These are phyloP conservation scores for Theristicus caerulescens DNA, from an alignment of 2,113 vertebrate genomes.

Conservation along the genomic window DNA sequence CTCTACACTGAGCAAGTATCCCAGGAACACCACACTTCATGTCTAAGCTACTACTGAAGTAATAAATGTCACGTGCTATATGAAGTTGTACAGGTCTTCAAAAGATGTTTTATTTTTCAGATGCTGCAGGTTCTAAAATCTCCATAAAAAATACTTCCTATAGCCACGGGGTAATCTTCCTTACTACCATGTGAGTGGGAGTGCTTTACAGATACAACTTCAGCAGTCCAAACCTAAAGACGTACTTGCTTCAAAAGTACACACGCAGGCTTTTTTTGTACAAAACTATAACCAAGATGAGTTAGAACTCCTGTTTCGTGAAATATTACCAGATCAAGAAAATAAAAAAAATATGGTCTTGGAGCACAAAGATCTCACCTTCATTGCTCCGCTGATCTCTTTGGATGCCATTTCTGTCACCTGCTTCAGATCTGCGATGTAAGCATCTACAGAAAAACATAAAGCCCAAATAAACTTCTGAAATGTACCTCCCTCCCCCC, in stretches of 20 bases:
- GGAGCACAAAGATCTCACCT: slow-evolving; percentile 75
- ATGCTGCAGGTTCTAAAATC: not conserved
- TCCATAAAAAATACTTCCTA: not conserved
- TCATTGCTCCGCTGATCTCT: slow-evolving; percentile 78
- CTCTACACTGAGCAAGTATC: not conserved
- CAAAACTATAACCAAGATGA: not conserved
- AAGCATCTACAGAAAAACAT: slow-evolving; percentile 57
- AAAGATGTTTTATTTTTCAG: not conserved
- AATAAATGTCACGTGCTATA: not conserved
- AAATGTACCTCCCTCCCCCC: not conserved
- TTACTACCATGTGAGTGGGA: not conserved
- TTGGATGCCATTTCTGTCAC: slow-evolving; percentile 71
- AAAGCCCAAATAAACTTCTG: not conserved
- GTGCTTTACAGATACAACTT: not conserved
- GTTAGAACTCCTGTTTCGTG: not conserved
- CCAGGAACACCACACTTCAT: not conserved
- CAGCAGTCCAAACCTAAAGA: not conserved
- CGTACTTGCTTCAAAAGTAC: not conserved
- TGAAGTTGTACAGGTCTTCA: not conserved
- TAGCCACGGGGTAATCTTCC: not conserved
- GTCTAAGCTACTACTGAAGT: not conserved
- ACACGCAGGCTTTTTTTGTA: not conserved
- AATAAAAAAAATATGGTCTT: not conserved
- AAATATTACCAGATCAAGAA: not conserved
- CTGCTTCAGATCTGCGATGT: slow-evolving; percentile 74